These are phyloP conservation scores for Oceanites oceanicus DNA, from an alignment of 2,113 vertebrate genomes.

Conservation along the genomic window DNA sequence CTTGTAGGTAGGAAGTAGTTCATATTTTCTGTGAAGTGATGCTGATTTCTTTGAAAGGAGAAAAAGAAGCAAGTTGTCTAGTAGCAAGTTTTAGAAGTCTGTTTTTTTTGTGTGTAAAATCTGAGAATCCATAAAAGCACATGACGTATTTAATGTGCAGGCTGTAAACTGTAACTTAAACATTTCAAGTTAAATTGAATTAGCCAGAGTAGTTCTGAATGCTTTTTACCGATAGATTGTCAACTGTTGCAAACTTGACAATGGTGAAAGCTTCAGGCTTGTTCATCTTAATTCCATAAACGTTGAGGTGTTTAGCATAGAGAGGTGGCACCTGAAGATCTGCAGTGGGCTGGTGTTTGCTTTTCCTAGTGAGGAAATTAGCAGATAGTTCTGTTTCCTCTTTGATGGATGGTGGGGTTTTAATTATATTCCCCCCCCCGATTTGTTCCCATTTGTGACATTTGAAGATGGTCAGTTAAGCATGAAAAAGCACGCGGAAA, in stretches of 20 bases:
- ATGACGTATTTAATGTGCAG: accelerated
- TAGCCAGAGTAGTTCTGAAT: not conserved
- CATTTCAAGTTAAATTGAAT: not conserved
- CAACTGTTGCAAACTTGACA: not conserved
- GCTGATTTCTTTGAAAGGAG: not conserved
- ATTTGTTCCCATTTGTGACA: not conserved
- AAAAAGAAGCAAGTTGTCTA: not conserved
- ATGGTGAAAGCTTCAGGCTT: not conserved
- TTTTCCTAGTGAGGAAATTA: not conserved
- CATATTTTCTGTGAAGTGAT: not conserved
- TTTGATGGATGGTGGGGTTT: not conserved
- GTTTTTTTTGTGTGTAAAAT: not conserved
- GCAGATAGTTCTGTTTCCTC: not conserved
- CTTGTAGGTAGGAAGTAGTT: not conserved
- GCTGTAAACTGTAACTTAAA: not conserved
- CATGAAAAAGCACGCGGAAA: not conserved
- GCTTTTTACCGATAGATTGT: not conserved
- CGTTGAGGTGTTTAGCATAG: not conserved
- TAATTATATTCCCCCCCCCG: not conserved
- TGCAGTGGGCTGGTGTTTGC: not conserved
- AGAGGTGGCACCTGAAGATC: not conserved
- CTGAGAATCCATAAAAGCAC: not conserved
- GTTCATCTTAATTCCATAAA: not conserved
- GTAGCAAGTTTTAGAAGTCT: not conserved
- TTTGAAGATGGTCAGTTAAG: not conserved